A percentile compares a stretch with the other conserved stretches of the same genome.
These are phyloP conservation scores for Gonatopus flavifemur DNA, from an alignment of 1,140 invertebrate genomes.

Conservation along the genomic window DNA sequence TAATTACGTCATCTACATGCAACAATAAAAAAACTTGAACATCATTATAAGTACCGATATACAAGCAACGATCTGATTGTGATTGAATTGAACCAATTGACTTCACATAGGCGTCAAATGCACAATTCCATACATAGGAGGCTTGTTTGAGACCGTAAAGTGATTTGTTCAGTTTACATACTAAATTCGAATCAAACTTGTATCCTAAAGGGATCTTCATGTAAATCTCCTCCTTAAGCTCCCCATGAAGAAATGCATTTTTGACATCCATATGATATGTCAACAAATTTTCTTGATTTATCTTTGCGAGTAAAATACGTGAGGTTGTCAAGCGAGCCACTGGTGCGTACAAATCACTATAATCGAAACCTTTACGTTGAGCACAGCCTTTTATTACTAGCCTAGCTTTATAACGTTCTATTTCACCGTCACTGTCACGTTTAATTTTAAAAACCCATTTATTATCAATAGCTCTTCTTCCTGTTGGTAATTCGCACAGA, in stretches of 20 bases:
- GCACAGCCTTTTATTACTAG: slow-evolving; percentile 36
- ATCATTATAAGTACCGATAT: slow-evolving; percentile 19
- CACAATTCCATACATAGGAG: neutral
- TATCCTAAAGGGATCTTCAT: slow-evolving; percentile 32
- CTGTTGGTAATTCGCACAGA: slow-evolving; percentile 23
- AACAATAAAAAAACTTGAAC: neutral
- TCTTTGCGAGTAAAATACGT: slow-evolving; percentile 35
- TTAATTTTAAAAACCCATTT: slow-evolving; percentile 39
- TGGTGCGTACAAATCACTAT: slow-evolving; percentile 38
- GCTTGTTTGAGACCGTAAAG: slow-evolving; percentile 5
- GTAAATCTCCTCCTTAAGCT: slow-evolving; percentile 38
- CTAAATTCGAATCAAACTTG: slow-evolving; percentile 1
- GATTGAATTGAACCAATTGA: slow-evolving; percentile 16
- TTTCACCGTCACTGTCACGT: slow-evolving; percentile 15
- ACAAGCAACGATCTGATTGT: slow-evolving; percentile 27
- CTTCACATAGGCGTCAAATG: neutral
- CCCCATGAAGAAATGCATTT: slow-evolving; percentile 40
- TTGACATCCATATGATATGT: slow-evolving; percentile 44
- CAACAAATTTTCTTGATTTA: slow-evolving; percentile 15
- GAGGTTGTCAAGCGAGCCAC: slow-evolving; percentile 34
- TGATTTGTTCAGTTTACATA: slow-evolving; percentile 24
- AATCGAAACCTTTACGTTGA: slow-evolving; percentile 33
- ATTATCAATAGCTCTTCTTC: slow-evolving; percentile 26
- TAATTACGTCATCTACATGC: slow-evolving; percentile 37
- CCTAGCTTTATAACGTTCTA: slow-evolving; percentile 28